Evolutionary conservation across 2,888 invertebrate genomes (phyloP).

Genomic region (Melinaea menophilus): DNA sequence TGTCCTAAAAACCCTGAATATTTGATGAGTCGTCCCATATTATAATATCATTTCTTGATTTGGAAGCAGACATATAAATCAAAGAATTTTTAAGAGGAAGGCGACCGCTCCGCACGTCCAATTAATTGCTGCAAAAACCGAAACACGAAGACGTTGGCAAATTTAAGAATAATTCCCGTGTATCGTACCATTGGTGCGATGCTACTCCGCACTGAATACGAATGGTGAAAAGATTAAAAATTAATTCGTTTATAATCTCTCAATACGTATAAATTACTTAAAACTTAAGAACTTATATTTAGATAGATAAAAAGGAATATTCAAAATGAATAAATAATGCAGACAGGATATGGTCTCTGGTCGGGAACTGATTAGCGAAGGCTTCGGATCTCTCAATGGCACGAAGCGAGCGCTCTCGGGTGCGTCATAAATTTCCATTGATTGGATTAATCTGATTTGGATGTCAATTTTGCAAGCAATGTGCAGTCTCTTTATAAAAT

Average conservation of each 20-base stretch:
- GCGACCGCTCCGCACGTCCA: slow-evolving; percentile 66
- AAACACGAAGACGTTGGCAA: slow-evolving; percentile 69
- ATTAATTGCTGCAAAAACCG: slow-evolving; percentile 75
- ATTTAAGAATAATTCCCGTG: slow-evolving; percentile 62
- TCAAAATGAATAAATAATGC: slow-evolving; percentile 39
- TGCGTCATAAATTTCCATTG: slow-evolving; percentile 78
- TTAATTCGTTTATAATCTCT: neutral
- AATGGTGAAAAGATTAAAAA: slow-evolving; percentile 11
- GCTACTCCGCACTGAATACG: slow-evolving; percentile 22
- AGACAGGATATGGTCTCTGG: slow-evolving; percentile 48
- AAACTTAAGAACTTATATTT: neutral
- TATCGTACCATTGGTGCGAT: slow-evolving; percentile 27
- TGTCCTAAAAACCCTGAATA: slow-evolving; percentile 68
- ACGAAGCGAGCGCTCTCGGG: slow-evolving; percentile 58
- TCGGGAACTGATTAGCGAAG: slow-evolving; percentile 65
- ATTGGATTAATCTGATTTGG: slow-evolving; percentile 79
- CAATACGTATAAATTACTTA: neutral
- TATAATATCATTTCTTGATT: slow-evolving; percentile 62
- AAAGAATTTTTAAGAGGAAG: slow-evolving; percentile 66
- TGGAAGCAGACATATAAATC: slow-evolving; percentile 71
- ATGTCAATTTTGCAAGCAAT: slow-evolving; percentile 74
- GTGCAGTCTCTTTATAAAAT: slow-evolving; percentile 69
- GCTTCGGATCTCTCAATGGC: slow-evolving; percentile 66
- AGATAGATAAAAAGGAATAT: slow-evolving; percentile 15
- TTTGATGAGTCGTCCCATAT: slow-evolving; percentile 72